Percentiles rank a stretch among this genome's conserved stretches.
phyloP scores from a whole-genome alignment of 2,888 invertebrate species.

The Cecidostiba fungosa region DNA sequence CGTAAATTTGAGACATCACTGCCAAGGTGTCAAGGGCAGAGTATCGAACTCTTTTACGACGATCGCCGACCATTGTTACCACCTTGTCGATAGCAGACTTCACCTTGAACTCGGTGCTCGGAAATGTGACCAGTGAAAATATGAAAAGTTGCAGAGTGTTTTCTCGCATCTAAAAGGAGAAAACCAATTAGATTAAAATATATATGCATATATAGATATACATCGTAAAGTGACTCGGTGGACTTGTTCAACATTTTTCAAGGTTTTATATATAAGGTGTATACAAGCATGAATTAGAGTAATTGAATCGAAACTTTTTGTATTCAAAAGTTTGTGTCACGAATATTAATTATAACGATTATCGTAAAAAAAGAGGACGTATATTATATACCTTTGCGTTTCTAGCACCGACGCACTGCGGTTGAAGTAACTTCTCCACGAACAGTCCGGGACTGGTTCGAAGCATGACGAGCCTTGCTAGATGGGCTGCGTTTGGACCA shows the following conservation, averaged over 20 bases:
- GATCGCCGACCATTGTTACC: constrained; percentile 80
- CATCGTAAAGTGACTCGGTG: background rate
- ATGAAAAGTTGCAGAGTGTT: constrained; percentile 89
- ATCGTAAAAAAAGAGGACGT: background rate
- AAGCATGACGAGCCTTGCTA: constrained; percentile 80
- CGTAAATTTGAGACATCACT: constrained; percentile 86
- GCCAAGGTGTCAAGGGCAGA: constrained; percentile 91
- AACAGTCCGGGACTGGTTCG: constrained; percentile 81
- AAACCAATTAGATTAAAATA: background rate
- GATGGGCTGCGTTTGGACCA: constrained; percentile 80
- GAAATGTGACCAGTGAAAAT: constrained; percentile 89
- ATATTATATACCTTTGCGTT: constrained; percentile 75
- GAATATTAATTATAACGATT: no score
- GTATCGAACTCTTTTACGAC: constrained; percentile 88
- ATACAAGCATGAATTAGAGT: background rate
- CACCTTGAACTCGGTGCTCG: constrained; percentile 84
- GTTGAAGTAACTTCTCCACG: constrained; percentile 81
- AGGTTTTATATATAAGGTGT: background rate
- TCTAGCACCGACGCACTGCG: constrained; percentile 76
- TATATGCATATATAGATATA: background rate
- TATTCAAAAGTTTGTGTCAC: background rate
- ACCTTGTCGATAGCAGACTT: constrained; percentile 74
- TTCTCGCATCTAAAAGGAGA: constrained; percentile 84
- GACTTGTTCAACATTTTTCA: background rate
- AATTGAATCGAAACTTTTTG: background rate